Conservation (phyloP, 2,888 invertebrate species). For the Cerastoderma edule region DNA sequence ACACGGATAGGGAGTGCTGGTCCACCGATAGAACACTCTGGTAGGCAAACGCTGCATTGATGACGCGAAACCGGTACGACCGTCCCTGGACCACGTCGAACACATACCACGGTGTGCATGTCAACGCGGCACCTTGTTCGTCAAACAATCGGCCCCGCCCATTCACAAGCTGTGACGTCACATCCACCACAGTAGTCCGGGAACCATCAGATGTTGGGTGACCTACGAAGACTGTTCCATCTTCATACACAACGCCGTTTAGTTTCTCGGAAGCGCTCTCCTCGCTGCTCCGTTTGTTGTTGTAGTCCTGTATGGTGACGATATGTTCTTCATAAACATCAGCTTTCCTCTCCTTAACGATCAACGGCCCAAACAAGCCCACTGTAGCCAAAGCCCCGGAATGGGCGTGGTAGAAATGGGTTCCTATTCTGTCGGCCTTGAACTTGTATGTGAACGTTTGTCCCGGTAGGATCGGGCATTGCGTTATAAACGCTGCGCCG, state of each 20-base stretch:
- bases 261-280: not conserved
- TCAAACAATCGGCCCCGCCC: conserved; percentile 61
- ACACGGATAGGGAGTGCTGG: conserved; percentile 61
- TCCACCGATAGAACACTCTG: conserved; percentile 71
- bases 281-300: conserved; percentile 37
- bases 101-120: conserved; percentile 52
- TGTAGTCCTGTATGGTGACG: conserved; percentile 60
- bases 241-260: conserved; percentile 13
- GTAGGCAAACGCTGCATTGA: conserved; percentile 62
- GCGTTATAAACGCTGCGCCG: conserved; percentile 72
- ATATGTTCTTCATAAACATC: conserved; percentile 31
- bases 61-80: conserved; percentile 68
- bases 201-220: conserved; percentile 29
- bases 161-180: conserved; percentile 64
- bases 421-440: conserved; percentile 56
- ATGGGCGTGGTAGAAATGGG: conserved; percentile 69
- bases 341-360: conserved; percentile 49
- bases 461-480: conserved; percentile 71
- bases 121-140: conserved; percentile 31
- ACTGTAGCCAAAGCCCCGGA: conserved; percentile 51
- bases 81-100: conserved; percentile 49
- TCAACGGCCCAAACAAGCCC: conserved; percentile 61
- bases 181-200: conserved; percentile 26
- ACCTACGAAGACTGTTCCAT: conserved; percentile 10
- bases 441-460: conserved; percentile 67